Percentiles rank a stretch among this genome's conserved stretches.
Evolutionary conservation across 2,113 vertebrate species (phyloP).

Genomic region (Mionectes macconnelli): DNA sequence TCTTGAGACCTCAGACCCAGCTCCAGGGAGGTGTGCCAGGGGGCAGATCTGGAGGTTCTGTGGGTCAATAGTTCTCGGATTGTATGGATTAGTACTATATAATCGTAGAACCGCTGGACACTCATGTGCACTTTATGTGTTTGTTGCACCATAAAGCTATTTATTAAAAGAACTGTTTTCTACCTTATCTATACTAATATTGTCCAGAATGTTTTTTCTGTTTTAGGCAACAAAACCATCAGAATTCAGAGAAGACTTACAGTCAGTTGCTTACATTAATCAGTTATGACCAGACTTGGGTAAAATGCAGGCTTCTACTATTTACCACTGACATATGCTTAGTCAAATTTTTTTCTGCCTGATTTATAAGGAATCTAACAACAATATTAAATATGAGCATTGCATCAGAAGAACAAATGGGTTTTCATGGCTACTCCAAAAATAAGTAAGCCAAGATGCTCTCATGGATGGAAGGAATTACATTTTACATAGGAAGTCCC

Average conservation of each 20-base stretch:
- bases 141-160: no score
- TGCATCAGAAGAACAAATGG: background rate
- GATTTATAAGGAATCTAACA: conserved; percentile 31
- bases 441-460: background rate
- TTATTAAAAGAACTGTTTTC: no score
- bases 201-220: no score
- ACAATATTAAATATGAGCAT: conserved; percentile 42
- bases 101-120: no score
- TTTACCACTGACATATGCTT: background rate
- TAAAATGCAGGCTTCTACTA: background rate
- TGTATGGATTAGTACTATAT: no score
- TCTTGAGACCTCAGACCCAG: no score
- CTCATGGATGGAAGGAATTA: background rate
- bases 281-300: background rate
- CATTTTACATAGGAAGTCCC: background rate
- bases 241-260: background rate
- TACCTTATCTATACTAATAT: no score
- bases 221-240: background rate
- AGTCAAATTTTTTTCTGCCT: background rate
- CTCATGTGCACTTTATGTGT: no score
- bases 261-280: background rate
- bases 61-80: no score
- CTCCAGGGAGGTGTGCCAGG: no score
- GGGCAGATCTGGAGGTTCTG: no score
- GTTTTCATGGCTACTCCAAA: background rate